Percentiles rank a stretch among this genome's conserved stretches.
Evolutionary conservation across 2,888 invertebrate genomes (phyloP).

Genomic region (Gnatocerus cornutus): DNA sequence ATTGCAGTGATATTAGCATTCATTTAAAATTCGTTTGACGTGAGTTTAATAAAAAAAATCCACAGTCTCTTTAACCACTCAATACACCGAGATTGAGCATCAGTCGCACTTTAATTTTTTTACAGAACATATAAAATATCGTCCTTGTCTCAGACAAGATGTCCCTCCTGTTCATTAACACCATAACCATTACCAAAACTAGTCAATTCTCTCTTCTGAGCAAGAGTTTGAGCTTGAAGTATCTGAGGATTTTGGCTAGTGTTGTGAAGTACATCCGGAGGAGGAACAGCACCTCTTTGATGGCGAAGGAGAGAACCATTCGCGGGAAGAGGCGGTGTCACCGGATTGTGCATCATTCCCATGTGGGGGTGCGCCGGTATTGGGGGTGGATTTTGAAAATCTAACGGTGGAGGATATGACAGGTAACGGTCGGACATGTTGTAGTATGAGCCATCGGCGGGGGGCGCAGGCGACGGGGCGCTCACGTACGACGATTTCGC

Average conservation of each 20-base stretch:
- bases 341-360: constrained; percentile 70
- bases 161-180: constrained; percentile 71
- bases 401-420: constrained; percentile 84
- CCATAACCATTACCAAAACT: constrained; percentile 71
- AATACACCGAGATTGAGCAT: constrained; percentile 26
- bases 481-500: constrained; percentile 78
- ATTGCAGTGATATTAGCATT: constrained; percentile 57
- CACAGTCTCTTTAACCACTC: constrained; percentile 36
- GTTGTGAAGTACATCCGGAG: constrained; percentile 71
- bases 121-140: constrained; percentile 66
- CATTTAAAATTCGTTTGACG: constrained; percentile 36
- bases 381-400: constrained; percentile 74
- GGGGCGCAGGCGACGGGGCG: constrained; percentile 83
- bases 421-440: constrained; percentile 88
- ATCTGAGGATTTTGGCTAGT: constrained; percentile 70
- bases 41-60: constrained; percentile 21
- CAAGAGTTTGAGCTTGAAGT: constrained; percentile 69
- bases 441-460: constrained; percentile 85
- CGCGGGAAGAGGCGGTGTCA: constrained; percentile 65
- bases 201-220: constrained; percentile 69
- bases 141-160: constrained; percentile 70
- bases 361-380: constrained; percentile 71
- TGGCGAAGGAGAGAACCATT: constrained; percentile 69
- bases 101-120: constrained; percentile 49
- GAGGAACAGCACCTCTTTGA: constrained; percentile 65